These are phyloP conservation scores for Holothuria leucospilota DNA, from an alignment of 53 echinoderm and acorn worm species.

Conservation along the genomic window DNA sequence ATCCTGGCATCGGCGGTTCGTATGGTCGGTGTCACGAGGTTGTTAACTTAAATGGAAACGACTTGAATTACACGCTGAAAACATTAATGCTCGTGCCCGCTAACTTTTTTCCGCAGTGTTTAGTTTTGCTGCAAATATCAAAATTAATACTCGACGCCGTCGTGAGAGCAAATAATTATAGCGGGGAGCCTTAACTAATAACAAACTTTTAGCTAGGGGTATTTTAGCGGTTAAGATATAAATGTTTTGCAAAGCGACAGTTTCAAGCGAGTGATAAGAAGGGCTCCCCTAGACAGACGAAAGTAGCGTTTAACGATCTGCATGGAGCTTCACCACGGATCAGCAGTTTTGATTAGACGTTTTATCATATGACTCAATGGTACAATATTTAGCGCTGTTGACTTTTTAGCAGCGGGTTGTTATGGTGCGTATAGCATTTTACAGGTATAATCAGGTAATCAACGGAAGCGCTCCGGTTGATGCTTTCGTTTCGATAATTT, in stretches of 20 bases:
- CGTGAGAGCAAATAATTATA: slow-evolving; percentile 41
- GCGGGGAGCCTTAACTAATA: slow-evolving; percentile 44
- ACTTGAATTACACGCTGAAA: slow-evolving; percentile 53
- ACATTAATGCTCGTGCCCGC: slow-evolving; percentile 50
- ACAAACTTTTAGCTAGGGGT: slow-evolving; percentile 41
- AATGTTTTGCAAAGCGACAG: slow-evolving; percentile 44
- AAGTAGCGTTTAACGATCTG: too few species aligned
- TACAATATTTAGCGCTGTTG: too few species aligned
- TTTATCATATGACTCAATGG: too few species aligned
- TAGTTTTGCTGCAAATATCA: slow-evolving; percentile 41
- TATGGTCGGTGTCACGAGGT: slow-evolving; percentile 50
- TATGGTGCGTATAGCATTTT: too few species aligned
- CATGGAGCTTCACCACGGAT: too few species aligned
- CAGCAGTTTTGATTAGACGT: too few species aligned
- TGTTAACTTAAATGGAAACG: slow-evolving; percentile 52
- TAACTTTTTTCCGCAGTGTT: slow-evolving; percentile 28
- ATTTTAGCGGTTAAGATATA: slow-evolving; percentile 34
- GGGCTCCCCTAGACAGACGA: too few species aligned
- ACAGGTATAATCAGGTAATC: too few species aligned
- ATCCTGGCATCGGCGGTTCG: slow-evolving; percentile 11
- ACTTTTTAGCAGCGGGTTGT: too few species aligned
- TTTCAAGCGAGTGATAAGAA: background rate
- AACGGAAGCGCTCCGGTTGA: too few species aligned
- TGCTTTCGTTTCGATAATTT: too few species aligned
- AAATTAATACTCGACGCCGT: slow-evolving; percentile 54